Base-by-base conservation (phyloP, 2,113 vertebrate species). In the Heterochromis multidens region DNA sequence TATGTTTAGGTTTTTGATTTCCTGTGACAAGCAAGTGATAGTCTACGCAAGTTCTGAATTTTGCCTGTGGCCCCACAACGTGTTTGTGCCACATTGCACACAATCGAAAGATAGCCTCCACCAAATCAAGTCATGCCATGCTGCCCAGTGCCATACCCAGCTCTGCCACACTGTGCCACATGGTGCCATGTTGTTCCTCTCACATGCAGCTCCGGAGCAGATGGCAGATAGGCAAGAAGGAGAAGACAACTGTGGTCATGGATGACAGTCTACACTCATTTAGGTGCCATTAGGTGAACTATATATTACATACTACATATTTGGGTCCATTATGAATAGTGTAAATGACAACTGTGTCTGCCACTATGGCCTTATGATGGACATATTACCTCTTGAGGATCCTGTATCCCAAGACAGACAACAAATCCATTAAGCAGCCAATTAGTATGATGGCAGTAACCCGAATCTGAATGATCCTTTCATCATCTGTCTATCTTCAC, bases 371-470 rank as follows among this genome's bases (percentile, higher is more conserved):
- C 56, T 88, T 65, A 67, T 78, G 60, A 52, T 63, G 70, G 62
- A 59, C 77, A 46, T 88, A 77, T 27, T 58, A 57, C 77, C 86
- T 74, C 60, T 27, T 72, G 83, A 85, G 83, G 85, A 88, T 67
- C 77, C 49, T 35, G 74, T 77, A 89, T 58, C 72, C 76, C 31
- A 62, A 40, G 79, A 90, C 89, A 87, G 79, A 93, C 58, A 82
- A 93, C 83, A 89, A 85, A 60, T 79, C 87, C 87, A 89, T 89
- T 95, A 92, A 93, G 88, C 62, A 88, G 83, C 90, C 93, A 94
- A 94, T 95, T 95, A 95, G 88, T 85, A 87, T 89, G 90, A 91
- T 65, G 83, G 88, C 88, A 87, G 90, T 80, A 81, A 80, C 84
- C 88, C 87, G 87, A 80, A 85, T 95, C 84, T 89, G 88, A 94